Evolutionary conservation across 1,140 invertebrate species (phyloP).

Genomic region (Penaeus vannamei): DNA sequence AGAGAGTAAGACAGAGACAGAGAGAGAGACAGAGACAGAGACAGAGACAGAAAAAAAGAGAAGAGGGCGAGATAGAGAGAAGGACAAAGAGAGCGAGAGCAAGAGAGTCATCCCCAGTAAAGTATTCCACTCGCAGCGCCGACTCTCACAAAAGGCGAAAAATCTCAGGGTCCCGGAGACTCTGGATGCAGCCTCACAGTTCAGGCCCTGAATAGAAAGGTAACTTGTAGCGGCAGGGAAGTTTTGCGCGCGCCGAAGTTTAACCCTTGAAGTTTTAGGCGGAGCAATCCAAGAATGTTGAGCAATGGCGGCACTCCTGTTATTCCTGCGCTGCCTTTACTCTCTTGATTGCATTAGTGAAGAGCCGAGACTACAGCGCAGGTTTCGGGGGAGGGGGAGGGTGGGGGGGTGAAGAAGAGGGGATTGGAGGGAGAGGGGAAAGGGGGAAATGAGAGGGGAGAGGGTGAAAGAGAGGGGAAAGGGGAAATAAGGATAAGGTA

Average conservation of each 20-base stretch:
- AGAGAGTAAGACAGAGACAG: background rate
- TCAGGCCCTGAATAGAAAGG: no score
- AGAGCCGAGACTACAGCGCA: conserved; percentile 3
- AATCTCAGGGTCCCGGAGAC: no score
- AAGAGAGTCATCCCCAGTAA: background rate
- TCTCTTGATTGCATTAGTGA: background rate
- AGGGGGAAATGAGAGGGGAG: background rate
- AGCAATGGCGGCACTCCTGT: no score
- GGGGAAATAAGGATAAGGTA: background rate
- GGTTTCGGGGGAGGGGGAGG: background rate
- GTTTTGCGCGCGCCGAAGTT: no score
- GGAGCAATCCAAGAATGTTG: no score
- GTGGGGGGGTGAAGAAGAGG: background rate
- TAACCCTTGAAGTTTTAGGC: no score
- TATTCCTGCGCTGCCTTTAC: no score
- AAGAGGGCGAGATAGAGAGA: no score
- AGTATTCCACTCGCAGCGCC: no score
- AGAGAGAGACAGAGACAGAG: background rate
- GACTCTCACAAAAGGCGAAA: no score
- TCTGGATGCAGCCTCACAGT: no score
- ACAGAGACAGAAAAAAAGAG: background rate
- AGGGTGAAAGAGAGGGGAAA: background rate
- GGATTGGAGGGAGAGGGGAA: background rate
- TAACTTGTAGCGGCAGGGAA: no score
- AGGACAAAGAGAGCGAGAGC: background rate